These are phyloP conservation scores for Scaptomyza tumidula DNA, from an alignment of 2,888 invertebrate genomes.

Conservation along the genomic window DNA sequence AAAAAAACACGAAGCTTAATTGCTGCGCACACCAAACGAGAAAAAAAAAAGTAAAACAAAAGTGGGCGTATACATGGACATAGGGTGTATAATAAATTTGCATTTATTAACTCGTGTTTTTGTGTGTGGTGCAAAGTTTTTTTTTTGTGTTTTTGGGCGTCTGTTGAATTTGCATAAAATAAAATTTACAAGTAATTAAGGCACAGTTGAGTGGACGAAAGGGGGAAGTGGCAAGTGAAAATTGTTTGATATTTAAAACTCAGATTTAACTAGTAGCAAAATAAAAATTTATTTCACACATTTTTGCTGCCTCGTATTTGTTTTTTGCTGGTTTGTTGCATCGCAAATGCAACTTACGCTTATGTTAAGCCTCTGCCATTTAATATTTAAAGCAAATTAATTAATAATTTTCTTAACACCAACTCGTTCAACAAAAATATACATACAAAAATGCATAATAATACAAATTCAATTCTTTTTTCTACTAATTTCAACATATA, in stretches of 20 bases:
- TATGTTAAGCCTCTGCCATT: slow-evolving; percentile 39
- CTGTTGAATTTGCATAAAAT: slow-evolving; percentile 57
- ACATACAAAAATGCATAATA: slow-evolving; percentile 13
- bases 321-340: slow-evolving; percentile 17
- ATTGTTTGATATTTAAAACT: not conserved
- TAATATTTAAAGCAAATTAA: slow-evolving; percentile 32
- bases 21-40: slow-evolving; percentile 24
- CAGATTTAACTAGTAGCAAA: not conserved
- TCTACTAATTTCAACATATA: slow-evolving; percentile 60
- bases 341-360: slow-evolving; percentile 50
- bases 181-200: slow-evolving; percentile 50
- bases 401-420: slow-evolving; percentile 29
- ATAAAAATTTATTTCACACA: not conserved
- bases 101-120: slow-evolving; percentile 80
- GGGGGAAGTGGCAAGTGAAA: not conserved
- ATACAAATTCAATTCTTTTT: slow-evolving; percentile 34
- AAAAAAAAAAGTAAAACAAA: not conserved
- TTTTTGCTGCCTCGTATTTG: not conserved
- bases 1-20: slow-evolving; percentile 33
- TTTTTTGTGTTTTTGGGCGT: not conserved
- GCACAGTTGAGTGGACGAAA: slow-evolving; percentile 6
- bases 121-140: slow-evolving; percentile 29
- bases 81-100: slow-evolving; percentile 71
- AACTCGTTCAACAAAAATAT: slow-evolving; percentile 17
- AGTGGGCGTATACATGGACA: slow-evolving; percentile 15